Evolutionary conservation across 2,888 invertebrate species (phyloP).

Genomic region (Onthophagus sagittarius): DNA sequence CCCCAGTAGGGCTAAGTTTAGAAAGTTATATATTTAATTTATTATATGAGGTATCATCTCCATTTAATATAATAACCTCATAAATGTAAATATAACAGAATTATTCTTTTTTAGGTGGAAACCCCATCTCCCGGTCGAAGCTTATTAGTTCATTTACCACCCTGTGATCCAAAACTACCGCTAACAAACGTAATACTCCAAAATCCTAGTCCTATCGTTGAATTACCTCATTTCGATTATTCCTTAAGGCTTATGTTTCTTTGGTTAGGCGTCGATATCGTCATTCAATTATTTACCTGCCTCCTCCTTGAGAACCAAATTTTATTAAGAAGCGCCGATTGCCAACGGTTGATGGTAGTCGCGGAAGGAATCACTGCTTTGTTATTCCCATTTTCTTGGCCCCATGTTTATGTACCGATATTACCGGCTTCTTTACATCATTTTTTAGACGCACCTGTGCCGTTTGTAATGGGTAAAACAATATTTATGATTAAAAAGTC

Average conservation of each 20-base stretch:
- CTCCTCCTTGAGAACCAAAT: constrained; percentile 96
- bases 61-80: no score
- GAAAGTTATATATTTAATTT: constrained; percentile 95
- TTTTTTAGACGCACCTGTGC: constrained; percentile 98
- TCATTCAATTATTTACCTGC: constrained; percentile 91
- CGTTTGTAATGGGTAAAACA: constrained; percentile 90
- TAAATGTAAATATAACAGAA: no score
- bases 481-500: background rate
- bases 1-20: constrained; percentile 64
- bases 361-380: constrained; percentile 89
- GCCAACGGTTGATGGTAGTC: constrained; percentile 92
- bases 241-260: constrained; percentile 83
- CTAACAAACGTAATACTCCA: constrained; percentile 67
- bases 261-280: constrained; percentile 86
- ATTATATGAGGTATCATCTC: constrained; percentile 73
- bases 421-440: constrained; percentile 91
- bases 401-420: constrained; percentile 98
- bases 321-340: constrained; percentile 87
- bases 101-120: constrained; percentile 37
- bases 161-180: constrained; percentile 64
- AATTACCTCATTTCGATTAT: constrained; percentile 93
- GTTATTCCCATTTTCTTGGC: constrained; percentile 95
- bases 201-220: constrained; percentile 71
- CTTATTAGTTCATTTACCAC: constrained; percentile 70
- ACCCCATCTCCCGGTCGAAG: constrained; percentile 87